Conservation (phyloP, 1,140 invertebrate genomes). For the Mycetomoellerius zeteki region DNA sequence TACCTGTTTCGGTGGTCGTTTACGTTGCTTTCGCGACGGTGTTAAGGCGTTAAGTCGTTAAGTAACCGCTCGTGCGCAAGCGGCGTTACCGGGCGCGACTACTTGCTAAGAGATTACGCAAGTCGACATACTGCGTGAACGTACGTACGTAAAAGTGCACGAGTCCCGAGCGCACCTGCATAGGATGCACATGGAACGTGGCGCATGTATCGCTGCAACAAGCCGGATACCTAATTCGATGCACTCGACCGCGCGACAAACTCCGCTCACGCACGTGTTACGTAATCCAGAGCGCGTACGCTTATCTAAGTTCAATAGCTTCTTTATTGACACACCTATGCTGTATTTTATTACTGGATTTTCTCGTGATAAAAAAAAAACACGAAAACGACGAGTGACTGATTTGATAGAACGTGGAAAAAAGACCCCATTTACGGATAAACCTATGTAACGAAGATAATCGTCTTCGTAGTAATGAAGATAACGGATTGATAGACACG, state of each 20-base stretch:
- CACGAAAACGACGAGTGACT: background rate
- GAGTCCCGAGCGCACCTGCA: conserved; percentile 47
- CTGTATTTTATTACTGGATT: background rate
- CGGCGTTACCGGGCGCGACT: conserved; percentile 39
- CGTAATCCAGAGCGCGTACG: conserved; percentile 26
- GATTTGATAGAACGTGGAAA: background rate
- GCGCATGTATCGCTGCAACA: conserved; percentile 30
- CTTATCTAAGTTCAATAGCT: conserved; percentile 78
- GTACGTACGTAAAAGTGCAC: conserved; percentile 41
- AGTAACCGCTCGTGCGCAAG: conserved; percentile 60
- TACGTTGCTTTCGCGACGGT: conserved; percentile 49
- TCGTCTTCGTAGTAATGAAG: conserved; percentile 1
- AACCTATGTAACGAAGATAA: background rate
- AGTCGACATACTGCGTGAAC: conserved; percentile 38
- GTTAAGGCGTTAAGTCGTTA: conserved; percentile 67
- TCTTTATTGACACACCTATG: conserved; percentile 70
- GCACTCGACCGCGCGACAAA: conserved; percentile 37
- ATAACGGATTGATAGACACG: conserved; percentile 2
- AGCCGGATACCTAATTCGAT: conserved; percentile 65
- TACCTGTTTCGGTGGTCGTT: conserved; percentile 27
- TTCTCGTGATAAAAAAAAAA: conserved; percentile 29
- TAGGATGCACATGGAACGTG: conserved; percentile 38
- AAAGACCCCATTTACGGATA: background rate
- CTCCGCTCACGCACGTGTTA: conserved; percentile 52
- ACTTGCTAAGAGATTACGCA: conserved; percentile 56